Evolutionary conservation across 1,140 invertebrate genomes (phyloP), one percentile per base, ranked within the genome.

Genomic region (Vollenhovia emeryi): DNA sequence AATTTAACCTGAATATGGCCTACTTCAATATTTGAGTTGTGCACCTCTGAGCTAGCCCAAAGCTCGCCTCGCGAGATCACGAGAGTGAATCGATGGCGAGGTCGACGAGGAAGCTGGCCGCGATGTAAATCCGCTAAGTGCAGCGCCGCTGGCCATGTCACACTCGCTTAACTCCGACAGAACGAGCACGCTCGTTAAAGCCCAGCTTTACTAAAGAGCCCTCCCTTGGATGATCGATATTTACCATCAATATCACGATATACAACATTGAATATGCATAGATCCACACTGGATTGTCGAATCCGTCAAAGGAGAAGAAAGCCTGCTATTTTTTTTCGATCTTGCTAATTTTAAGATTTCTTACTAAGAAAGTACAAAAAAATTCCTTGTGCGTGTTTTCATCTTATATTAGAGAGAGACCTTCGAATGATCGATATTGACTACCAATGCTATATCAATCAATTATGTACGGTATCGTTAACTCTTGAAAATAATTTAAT

Each of bases 81-180:
- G 36, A 59, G 78, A 73, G 24, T 45, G 66, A 79, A 68, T 79
- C 76, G 66, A 82, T 73, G 50, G 66, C 50, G 36, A 57, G 78
- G 48, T 48, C 78, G 62, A 80, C 78, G 66, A 82, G 78, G 50
- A 82, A 82, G 78, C 78, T 59, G 50, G 66, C 78, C 50, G 27
- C 66, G 78, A 82, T 82, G 78, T 82, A 82, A 82, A 82, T 82
- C 78, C 78, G 66, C 66, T 73, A 82, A 82, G 78, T 82, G 78
- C 66, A 71, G 48, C 64, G 64, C 64, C 48, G 78, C 43, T 52
- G 78, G 66, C 78, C 62, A 71, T 71, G 78, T 80, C 78, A 71
- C 78, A 71, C 78, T 80, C 78, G 78, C 64, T 80, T 80, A 80
- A 80, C 78, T 57, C 60, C 64, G 64, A 80, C 78, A 80, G 78